Base-by-base conservation (phyloP, 2,888 invertebrate species). In the Chloroclysta siterata region DNA sequence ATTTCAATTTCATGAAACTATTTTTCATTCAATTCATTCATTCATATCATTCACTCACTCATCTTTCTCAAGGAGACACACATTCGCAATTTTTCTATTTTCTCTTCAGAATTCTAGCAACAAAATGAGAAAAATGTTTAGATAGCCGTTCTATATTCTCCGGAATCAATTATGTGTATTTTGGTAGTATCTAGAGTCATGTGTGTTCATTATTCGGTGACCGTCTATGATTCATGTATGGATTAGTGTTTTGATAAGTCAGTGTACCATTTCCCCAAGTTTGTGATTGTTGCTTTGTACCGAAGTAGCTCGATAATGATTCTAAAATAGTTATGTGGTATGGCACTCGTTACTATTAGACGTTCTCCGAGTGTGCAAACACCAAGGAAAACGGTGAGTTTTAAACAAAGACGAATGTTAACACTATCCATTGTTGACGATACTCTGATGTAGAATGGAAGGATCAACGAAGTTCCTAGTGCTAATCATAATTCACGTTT, bases 291-390 rank as follows among this genome's bases (percentile, higher is more conserved):
- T 68, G 78, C 83, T 82, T 84, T 88, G 36, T 39, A 39, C 68
- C 33, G 7, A 39, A 66, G 72, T 77, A 83, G 82, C 84, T 81
- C 79, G 83, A 87, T 85, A 86, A 90, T 90, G 89, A 84, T 85
- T 87, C 78, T 83, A 80, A 87, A 85, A 82, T 81, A 83, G 79
- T 87, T 85, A 85, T 90, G 90, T 93, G 92, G 87, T 85, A 93
- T 93, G 93, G 93, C 93, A 88, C 91, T 93, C 80, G 91, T 93
- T 83, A 92, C 91, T 77, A 92, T 92, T 84, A 89, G 90, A 76
- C 92, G 93, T 84, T 92, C 93, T 84, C 86, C 90, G 77, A 93
- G 91, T 88, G 90, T 93, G 81, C 92, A 89, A 85, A 86, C 91
- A 87, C 88, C 90, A 80, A 90, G 85, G 81, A 89, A 90, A 88